Conservation (phyloP, 2,888 invertebrate genomes). For the Rosalia funebris region DNA sequence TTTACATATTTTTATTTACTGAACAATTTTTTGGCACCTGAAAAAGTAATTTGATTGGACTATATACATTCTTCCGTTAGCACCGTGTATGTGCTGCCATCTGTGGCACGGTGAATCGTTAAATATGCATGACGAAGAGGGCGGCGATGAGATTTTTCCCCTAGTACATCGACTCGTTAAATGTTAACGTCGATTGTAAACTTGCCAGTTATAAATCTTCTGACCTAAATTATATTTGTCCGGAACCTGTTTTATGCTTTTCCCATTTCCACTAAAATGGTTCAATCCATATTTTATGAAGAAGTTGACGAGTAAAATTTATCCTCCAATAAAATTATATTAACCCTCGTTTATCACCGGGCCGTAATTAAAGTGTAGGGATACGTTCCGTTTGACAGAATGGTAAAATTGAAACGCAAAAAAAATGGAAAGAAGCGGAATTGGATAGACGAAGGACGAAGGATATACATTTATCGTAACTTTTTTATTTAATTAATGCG, state of each 20-base stretch:
- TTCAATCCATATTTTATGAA: constrained; percentile 57
- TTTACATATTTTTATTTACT: no score
- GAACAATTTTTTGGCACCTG: no score
- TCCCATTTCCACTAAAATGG: constrained; percentile 54
- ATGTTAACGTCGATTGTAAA: constrained; percentile 64
- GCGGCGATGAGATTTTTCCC: constrained; percentile 60
- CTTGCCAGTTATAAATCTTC: constrained; percentile 62
- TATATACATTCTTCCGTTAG: no score
- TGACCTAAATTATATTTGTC: constrained; percentile 61
- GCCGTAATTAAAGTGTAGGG: constrained; percentile 30
- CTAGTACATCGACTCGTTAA: constrained; percentile 59
- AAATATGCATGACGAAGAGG: constrained; percentile 56
- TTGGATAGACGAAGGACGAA: no score
- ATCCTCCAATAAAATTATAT: constrained; percentile 46
- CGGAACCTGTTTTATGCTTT: constrained; percentile 58
- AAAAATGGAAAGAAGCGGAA: no score
- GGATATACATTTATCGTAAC: no score
- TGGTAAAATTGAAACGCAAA: no score
- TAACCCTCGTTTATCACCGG: constrained; percentile 37
- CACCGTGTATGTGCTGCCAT: no score
- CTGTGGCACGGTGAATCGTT: constrained; percentile 46
- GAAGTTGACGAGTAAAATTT: constrained; percentile 49
- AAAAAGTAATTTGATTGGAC: no score
- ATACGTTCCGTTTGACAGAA: constrained; percentile 18
- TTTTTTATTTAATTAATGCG: no score